These are phyloP conservation scores for Eleginops maclovinus DNA, from an alignment of 2,113 vertebrate species.

Conservation along the genomic window DNA sequence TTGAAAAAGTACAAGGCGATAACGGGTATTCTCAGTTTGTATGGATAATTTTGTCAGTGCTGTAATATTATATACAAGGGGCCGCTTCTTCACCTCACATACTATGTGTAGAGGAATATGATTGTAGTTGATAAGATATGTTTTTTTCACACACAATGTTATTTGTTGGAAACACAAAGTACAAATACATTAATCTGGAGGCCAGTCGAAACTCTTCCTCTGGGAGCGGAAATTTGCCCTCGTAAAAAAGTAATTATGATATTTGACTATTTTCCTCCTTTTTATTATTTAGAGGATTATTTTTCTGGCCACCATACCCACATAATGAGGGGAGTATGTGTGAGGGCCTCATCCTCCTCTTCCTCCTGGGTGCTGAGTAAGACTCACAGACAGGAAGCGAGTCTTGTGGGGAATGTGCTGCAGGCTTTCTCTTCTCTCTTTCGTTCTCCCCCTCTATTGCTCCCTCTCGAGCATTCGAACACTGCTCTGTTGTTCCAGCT, in stretches of 20 bases:
- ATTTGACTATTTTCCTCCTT: background rate
- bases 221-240: background rate
- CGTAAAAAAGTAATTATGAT: background rate
- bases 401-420: conserved; percentile 81
- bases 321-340: conserved; percentile 37
- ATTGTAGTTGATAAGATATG: background rate
- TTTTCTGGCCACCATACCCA: conserved; percentile 16
- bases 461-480: conserved; percentile 64
- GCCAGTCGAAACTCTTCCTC: conserved; percentile 4
- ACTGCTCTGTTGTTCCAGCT: conserved; percentile 74
- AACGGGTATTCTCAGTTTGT: conserved; percentile 12
- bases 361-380: conserved; percentile 77
- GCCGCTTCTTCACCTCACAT: background rate
- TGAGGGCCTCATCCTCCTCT: conserved; percentile 58
- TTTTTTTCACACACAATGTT: background rate
- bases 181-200: conserved; percentile 1
- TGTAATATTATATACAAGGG: background rate
- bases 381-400: conserved; percentile 82
- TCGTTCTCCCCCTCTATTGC: conserved; percentile 33
- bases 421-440: conserved; percentile 63
- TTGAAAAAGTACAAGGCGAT: background rate
- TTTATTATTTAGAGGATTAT: conserved; percentile 2
- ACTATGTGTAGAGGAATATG: background rate
- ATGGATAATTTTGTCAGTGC: background rate
- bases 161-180: background rate